Conservation (phyloP, 53 echinoderm and acorn worm species). For the Paracentrotus lividus region DNA sequence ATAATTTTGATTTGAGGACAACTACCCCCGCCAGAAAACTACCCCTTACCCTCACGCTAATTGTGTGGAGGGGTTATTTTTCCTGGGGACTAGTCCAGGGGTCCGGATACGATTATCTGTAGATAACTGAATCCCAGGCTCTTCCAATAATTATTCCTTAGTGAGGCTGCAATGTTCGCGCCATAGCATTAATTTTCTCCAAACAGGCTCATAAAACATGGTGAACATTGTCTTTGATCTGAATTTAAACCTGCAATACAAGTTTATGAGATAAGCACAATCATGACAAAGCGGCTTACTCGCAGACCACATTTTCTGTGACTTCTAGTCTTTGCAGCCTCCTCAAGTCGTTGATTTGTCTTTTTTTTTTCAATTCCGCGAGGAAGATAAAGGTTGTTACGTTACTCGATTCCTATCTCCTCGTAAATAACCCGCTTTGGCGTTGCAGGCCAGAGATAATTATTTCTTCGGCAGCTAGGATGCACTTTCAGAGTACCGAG, state of each 20-base stretch:
- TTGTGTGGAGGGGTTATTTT: too few species aligned
- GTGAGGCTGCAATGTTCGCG: too few species aligned
- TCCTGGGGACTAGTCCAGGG: too few species aligned
- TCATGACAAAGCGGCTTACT: too few species aligned
- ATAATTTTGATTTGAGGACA: too few species aligned
- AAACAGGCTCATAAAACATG: not conserved
- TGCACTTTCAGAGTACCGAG: constrained; percentile 23
- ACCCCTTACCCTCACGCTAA: too few species aligned
- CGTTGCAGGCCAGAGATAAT: constrained; percentile 41
- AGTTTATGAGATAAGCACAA: not conserved
- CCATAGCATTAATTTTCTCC: too few species aligned
- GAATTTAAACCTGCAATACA: not conserved
- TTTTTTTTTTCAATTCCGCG: too few species aligned
- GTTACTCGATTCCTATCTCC: constrained; percentile 51
- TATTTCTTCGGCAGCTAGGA: constrained; percentile 40
- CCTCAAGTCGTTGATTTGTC: not conserved
- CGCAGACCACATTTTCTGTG: not conserved
- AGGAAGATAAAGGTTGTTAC: constrained; percentile 26
- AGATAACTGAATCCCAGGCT: too few species aligned
- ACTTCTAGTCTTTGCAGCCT: not conserved
- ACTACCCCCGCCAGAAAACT: too few species aligned
- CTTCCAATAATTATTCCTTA: too few species aligned
- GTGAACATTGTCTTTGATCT: not conserved
- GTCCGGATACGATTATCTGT: too few species aligned
- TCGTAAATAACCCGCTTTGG: constrained; percentile 49